A percentile compares a stretch with the other conserved stretches of the same genome.
Evolutionary conservation across 1,140 invertebrate genomes (phyloP).

Genomic region (Parapsyche elsis): DNA sequence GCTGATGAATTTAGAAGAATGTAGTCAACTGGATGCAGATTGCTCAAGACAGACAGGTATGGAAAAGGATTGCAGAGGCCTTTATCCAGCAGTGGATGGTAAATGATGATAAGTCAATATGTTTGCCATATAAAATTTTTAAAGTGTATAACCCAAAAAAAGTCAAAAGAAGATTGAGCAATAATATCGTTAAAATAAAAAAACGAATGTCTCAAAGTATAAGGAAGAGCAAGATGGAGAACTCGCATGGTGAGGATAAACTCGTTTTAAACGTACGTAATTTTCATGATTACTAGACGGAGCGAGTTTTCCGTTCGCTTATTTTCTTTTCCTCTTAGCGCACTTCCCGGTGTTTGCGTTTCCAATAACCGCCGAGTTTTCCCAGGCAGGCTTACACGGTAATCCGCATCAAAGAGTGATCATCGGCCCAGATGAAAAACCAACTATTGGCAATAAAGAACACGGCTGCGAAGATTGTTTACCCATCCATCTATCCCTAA

Average conservation of each 20-base stretch:
- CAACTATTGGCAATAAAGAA: conserved; percentile 44
- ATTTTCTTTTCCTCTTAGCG: neutral
- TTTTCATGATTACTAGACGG: neutral
- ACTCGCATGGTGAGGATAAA: neutral
- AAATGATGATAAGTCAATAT: too few relatives aligned
- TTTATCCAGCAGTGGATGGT: too few relatives aligned
- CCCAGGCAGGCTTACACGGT: conserved; percentile 31
- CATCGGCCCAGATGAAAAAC: conserved; percentile 42
- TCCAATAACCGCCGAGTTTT: conserved; percentile 14
- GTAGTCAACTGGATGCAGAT: too few relatives aligned
- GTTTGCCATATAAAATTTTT: too few relatives aligned
- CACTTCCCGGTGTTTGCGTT: conserved; percentile 31
- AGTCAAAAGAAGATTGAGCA: too few relatives aligned
- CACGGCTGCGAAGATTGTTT: conserved; percentile 36
- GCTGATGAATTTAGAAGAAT: too few relatives aligned
- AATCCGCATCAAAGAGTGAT: conserved; percentile 45
- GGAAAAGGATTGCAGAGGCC: too few relatives aligned
- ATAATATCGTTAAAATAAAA: too few relatives aligned
- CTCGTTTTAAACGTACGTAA: neutral
- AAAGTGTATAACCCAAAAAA: too few relatives aligned
- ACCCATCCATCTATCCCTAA: conserved; percentile 25
- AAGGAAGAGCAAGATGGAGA: too few relatives aligned
- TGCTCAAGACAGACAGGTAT: too few relatives aligned
- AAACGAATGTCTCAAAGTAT: too few relatives aligned
- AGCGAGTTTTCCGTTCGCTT: neutral